Conservation (phyloP, 2,888 invertebrate species). For the Cryptosula pallasiana region DNA sequence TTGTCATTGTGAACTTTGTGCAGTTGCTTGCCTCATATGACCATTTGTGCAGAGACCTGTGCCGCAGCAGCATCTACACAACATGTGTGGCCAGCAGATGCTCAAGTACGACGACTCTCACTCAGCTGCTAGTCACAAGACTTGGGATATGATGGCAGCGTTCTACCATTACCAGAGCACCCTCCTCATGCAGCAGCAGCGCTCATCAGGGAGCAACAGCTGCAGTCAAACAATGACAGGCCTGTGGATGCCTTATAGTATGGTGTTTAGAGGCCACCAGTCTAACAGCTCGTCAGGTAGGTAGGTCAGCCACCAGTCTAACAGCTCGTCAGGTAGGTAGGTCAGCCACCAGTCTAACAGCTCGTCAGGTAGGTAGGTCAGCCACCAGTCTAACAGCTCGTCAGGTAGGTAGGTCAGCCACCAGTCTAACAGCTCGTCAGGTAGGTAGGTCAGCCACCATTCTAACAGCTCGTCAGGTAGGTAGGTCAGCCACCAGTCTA, state of each 20-base stretch:
- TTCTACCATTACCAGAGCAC: background rate
- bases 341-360: too few relatives aligned
- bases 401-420: too few relatives aligned
- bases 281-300: too few relatives aligned
- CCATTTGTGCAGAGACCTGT: background rate
- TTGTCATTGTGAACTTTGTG: too few relatives aligned
- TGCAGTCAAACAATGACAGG: background rate
- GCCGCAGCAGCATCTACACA: background rate
- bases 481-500: too few relatives aligned
- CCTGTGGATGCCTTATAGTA: background rate
- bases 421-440: too few relatives aligned
- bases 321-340: too few relatives aligned
- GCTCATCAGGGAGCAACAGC: background rate
- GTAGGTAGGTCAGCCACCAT: too few relatives aligned
- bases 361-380: too few relatives aligned
- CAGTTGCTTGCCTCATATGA: background rate
- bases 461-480: too few relatives aligned
- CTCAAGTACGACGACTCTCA: background rate
- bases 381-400: too few relatives aligned
- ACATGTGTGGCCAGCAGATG: background rate
- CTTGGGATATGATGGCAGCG: background rate
- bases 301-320: too few relatives aligned
- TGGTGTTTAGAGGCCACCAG: constrained; percentile 6
- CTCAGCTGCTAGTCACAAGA: background rate
- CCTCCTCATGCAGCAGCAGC: background rate